phyloP scores from a whole-genome alignment of 2,113 vertebrate species.

The Aramus guarauna region DNA sequence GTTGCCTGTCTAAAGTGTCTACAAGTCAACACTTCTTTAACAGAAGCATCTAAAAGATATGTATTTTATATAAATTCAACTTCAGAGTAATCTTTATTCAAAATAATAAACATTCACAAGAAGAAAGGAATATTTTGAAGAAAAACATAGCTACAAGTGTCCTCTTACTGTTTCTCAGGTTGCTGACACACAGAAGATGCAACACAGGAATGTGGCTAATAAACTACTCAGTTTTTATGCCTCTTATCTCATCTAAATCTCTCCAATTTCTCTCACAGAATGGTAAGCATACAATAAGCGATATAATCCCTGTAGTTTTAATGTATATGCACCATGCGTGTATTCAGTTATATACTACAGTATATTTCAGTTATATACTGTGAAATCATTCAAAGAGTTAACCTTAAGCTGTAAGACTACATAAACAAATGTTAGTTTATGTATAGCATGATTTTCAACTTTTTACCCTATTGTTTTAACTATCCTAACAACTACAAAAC shows the following conservation, averaged over 20 bases:
- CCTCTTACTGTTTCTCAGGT: background rate
- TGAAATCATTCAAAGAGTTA: background rate
- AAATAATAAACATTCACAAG: background rate
- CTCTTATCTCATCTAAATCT: background rate
- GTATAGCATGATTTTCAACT: background rate
- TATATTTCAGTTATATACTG: background rate
- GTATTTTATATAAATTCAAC: background rate
- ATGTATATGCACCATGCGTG: background rate
- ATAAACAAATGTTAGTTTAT: background rate
- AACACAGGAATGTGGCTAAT: background rate
- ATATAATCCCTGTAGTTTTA: background rate
- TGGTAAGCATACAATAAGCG: background rate
- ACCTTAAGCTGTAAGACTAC: background rate
- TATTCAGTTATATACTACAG: background rate
- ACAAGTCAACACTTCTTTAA: background rate
- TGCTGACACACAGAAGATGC: background rate
- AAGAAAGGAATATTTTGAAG: background rate
- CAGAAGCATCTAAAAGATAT: background rate
- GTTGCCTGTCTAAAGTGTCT: background rate
- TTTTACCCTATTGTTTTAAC: background rate
- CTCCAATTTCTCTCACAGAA: background rate
- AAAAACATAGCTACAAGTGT: rapidly evolving
- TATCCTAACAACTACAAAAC: background rate
- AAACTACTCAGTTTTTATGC: background rate
- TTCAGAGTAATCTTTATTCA: background rate